Percentiles rank a stretch among this genome's conserved stretches.
Conservation (phyloP, 2,113 vertebrate genomes). For the Podocnemis expansa region DNA sequence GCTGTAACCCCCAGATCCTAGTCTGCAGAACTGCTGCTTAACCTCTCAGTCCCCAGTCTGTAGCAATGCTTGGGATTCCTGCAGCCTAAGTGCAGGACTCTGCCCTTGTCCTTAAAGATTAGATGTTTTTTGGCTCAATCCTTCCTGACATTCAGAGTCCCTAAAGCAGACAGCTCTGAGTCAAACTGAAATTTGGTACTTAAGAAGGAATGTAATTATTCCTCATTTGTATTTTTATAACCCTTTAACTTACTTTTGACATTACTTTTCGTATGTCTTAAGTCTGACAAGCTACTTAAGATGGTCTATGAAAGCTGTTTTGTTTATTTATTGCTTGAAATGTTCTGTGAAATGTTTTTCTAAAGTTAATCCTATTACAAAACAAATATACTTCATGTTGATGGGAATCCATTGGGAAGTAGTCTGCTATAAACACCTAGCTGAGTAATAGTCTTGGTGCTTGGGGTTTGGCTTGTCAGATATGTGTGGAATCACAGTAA, state of each 20-base stretch:
- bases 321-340: background rate
- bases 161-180: background rate
- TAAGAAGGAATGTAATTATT: background rate
- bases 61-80: too few relatives aligned
- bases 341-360: background rate
- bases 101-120: too few relatives aligned
- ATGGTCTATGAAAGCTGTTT: background rate
- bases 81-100: too few relatives aligned
- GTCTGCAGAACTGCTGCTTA: too few relatives aligned
- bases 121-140: too few relatives aligned
- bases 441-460: constrained; percentile 13
- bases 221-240: background rate
- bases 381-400: background rate
- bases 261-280: background rate
- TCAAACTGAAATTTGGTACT: background rate
- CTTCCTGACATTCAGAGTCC: background rate
- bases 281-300: background rate
- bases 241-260: background rate
- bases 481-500: background rate
- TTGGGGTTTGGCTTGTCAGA: constrained; percentile 33
- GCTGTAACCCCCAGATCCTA: too few relatives aligned
- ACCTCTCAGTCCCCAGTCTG: too few relatives aligned
- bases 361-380: background rate
- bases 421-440: background rate
- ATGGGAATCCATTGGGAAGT: background rate